These are phyloP conservation scores for Siderastrea siderea DNA, from an alignment of 92 coral and sea anemone genomes.

Conservation along the genomic window DNA sequence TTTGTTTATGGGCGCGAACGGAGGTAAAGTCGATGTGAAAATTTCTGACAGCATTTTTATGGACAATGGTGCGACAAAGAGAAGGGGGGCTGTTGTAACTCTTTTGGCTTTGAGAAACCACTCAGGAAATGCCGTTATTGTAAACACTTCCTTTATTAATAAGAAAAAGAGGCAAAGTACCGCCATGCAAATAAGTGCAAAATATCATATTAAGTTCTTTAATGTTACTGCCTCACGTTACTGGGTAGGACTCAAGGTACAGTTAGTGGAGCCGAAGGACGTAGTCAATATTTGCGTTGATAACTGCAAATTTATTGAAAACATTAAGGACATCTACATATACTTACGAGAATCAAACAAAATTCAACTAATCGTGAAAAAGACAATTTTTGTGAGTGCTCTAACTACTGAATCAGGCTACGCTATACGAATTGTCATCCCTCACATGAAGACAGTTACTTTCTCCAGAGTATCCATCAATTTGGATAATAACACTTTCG, in stretches of 20 bases:
- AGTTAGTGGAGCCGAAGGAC: not conserved
- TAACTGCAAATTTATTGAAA: conserved; percentile 1
- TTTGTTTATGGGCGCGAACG: not conserved
- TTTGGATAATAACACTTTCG: conserved; percentile 15
- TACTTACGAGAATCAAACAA: no score
- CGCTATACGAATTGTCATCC: not conserved
- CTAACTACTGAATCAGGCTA: not conserved
- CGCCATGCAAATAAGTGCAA: not conserved
- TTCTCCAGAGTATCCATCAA: not conserved
- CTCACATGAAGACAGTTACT: not conserved
- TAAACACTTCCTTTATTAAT: conserved; percentile 1
- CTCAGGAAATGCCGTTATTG: not conserved
- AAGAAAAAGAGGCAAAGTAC: not conserved
- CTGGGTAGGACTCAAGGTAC: not conserved
- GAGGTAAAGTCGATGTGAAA: not conserved
- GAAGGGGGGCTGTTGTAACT: not conserved
- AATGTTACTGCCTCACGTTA: not conserved
- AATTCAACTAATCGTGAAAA: no score
- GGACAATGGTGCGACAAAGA: not conserved
- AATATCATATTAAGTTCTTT: not conserved
- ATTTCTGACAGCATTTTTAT: not conserved
- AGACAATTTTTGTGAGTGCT: no score
- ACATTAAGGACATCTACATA: not conserved
- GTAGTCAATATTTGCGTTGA: not conserved
- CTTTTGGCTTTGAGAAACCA: not conserved